A percentile compares a stretch with the other conserved stretches of the same genome.
Evolutionary conservation across 2,113 vertebrate genomes (phyloP).

Genomic region (Rhegmatorhina hoffmannsi): DNA sequence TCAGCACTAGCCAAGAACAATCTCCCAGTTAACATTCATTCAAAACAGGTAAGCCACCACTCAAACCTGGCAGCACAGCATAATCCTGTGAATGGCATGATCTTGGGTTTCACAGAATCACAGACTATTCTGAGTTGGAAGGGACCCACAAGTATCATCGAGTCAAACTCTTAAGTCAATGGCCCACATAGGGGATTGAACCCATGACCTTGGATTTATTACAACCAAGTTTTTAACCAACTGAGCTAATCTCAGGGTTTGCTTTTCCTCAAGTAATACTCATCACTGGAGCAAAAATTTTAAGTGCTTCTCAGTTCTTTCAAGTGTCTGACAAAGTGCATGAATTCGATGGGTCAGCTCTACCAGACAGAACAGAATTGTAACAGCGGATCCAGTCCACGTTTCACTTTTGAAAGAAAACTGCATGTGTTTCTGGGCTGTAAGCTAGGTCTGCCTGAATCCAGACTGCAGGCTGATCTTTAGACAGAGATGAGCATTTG

Average conservation of each 20-base stretch:
- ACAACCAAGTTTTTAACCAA: too few relatives aligned
- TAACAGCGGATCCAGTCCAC: background rate
- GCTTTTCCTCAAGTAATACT: background rate
- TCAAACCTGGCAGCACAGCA: background rate
- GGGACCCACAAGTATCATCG: too few relatives aligned
- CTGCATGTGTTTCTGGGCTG: rapidly evolving
- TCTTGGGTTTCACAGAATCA: background rate
- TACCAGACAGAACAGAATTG: background rate
- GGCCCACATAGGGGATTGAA: too few relatives aligned
- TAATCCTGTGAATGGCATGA: background rate
- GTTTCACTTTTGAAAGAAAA: background rate
- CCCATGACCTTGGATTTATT: too few relatives aligned
- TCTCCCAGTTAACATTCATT: background rate
- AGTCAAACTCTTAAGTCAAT: too few relatives aligned
- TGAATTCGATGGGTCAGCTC: background rate
- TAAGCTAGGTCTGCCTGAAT: background rate
- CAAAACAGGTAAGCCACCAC: background rate
- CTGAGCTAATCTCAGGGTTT: background rate
- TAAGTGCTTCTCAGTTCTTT: background rate
- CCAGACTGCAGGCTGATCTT: background rate
- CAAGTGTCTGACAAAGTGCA: background rate
- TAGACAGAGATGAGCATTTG: background rate
- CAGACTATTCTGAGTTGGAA: too few relatives aligned
- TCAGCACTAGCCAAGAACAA: background rate
- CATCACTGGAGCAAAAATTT: background rate